Evolutionary conservation across 2,888 invertebrate species (phyloP).

Genomic region (Keiferia lycopersicella): DNA sequence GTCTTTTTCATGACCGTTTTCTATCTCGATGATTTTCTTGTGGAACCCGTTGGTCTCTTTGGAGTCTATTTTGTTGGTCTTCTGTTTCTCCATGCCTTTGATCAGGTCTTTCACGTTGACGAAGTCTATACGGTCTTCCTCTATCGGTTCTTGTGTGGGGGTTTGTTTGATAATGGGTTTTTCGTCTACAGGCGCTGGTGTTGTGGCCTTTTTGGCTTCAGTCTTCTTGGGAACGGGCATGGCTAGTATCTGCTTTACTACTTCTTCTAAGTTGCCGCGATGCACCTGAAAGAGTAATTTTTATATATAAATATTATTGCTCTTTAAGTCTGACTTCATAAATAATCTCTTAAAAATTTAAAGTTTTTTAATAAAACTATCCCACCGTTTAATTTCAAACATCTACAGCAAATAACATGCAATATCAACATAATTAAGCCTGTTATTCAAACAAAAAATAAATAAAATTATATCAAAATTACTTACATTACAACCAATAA

Average conservation of each 20-base stretch:
- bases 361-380: no score
- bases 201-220: constrained; percentile 55
- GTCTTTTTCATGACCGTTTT: constrained; percentile 57
- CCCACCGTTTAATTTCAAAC: background rate
- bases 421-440: background rate
- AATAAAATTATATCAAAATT: constrained; percentile 32
- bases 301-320: background rate
- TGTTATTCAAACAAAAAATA: background rate
- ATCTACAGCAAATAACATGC: background rate
- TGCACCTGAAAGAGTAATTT: constrained; percentile 71
- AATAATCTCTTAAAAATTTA: no score
- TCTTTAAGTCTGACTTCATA: no score
- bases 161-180: constrained; percentile 46
- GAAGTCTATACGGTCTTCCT: constrained; percentile 77
- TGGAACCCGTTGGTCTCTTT: constrained; percentile 70
- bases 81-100: constrained; percentile 83
- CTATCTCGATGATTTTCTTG: constrained; percentile 61
- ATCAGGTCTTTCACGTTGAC: constrained; percentile 83
- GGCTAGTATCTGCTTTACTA: constrained; percentile 67
- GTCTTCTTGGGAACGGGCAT: constrained; percentile 69
- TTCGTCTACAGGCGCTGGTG: constrained; percentile 53
- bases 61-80: constrained; percentile 47
- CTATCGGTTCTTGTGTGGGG: constrained; percentile 56
- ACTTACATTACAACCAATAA: constrained; percentile 35
- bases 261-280: constrained; percentile 78